Conservation (phyloP, 2,888 invertebrate species). For the Mellilla xanthometata region DNA sequence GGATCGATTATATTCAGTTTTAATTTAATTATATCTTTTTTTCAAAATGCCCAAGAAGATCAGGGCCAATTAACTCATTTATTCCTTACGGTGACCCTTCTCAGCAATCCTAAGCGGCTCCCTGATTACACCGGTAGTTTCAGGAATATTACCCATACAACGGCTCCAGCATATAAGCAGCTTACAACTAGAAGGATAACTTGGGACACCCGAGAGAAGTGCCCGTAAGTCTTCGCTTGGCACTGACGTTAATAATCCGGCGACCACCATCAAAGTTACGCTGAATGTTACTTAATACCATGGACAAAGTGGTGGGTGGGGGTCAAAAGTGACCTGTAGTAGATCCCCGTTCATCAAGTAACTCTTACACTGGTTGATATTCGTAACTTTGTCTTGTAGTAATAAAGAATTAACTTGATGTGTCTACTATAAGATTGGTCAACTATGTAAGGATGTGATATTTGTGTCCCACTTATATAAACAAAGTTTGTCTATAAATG, state of each 20-base stretch:
- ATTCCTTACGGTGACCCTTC: too few relatives aligned
- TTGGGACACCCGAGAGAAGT: conserved; percentile 44
- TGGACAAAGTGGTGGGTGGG: not conserved
- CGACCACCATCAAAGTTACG: conserved; percentile 32
- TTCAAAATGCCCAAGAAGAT: too few relatives aligned
- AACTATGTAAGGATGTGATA: too few relatives aligned
- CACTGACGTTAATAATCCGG: conserved; percentile 62
- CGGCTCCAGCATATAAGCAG: conserved; percentile 58
- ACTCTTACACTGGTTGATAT: too few relatives aligned
- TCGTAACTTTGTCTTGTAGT: too few relatives aligned
- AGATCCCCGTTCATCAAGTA: not conserved
- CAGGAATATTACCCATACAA: conserved; percentile 63
- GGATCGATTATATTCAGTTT: too few relatives aligned
- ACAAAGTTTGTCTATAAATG: too few relatives aligned
- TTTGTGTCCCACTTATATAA: too few relatives aligned
- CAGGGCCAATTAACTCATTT: too few relatives aligned
- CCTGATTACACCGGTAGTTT: conserved; percentile 66
- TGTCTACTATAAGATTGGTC: too few relatives aligned
- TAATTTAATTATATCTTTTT: too few relatives aligned
- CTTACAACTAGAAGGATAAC: conserved; percentile 71
- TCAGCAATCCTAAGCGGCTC: conserved; percentile 10
- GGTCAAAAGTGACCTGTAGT: not conserved
- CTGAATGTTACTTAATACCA: conserved; percentile 7
- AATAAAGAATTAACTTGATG: too few relatives aligned
- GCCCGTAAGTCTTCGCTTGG: conserved; percentile 33